These are phyloP conservation scores for Cyanoderma ruficeps DNA, from an alignment of 2,113 vertebrate species.

Conservation along the genomic window DNA sequence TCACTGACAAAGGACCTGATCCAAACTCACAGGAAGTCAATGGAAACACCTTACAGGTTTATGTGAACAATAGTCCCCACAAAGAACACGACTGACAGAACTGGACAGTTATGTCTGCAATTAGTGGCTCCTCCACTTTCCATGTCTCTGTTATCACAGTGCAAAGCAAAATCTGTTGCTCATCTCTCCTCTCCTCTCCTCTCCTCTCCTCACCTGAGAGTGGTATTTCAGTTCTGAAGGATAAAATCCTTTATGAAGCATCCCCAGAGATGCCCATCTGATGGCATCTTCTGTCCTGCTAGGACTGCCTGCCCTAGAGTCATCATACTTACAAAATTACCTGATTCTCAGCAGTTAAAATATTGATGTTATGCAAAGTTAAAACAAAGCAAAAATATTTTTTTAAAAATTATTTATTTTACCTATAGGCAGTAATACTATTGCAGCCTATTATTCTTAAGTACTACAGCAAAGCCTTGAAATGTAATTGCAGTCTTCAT, in stretches of 20 bases:
- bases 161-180: background rate
- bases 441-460: background rate
- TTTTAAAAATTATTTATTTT: background rate
- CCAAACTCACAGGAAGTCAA: background rate
- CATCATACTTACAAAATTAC: constrained; percentile 4
- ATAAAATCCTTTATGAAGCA: background rate
- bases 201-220: background rate
- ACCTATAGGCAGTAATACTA: background rate
- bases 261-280: background rate
- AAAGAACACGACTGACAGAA: background rate
- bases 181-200: too few relatives aligned
- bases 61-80: background rate
- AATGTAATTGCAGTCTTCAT: background rate
- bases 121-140: background rate
- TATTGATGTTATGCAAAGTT: background rate
- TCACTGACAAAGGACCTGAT: background rate
- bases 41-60: background rate
- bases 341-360: constrained; percentile 12
- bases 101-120: background rate
- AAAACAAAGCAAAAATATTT: background rate
- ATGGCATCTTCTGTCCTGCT: constrained; percentile 23
- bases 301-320: background rate
- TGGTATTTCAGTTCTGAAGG: background rate
- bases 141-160: background rate
- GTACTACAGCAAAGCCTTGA: background rate